Percentiles rank a stretch among this genome's conserved stretches.
Evolutionary conservation across 2,888 invertebrate genomes (phyloP).

Genomic region (Phaedon cochleariae): DNA sequence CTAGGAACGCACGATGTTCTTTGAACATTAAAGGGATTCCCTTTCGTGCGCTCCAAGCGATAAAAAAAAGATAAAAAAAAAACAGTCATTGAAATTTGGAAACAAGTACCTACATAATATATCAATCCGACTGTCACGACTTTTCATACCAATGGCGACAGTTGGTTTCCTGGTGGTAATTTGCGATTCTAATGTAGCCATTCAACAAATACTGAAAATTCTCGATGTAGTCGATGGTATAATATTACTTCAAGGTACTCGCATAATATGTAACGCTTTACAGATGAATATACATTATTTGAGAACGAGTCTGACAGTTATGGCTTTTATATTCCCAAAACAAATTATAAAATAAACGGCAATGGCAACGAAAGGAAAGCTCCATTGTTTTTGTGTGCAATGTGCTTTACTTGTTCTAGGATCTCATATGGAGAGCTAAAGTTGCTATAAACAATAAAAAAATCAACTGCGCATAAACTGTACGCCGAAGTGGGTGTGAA

Average conservation of each 20-base stretch:
- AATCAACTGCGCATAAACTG: slow-evolving; percentile 48
- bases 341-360: not conserved
- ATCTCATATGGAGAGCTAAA: slow-evolving; percentile 42
- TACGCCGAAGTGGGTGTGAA: slow-evolving; percentile 51
- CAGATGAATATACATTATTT: not conserved
- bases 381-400: slow-evolving; percentile 15
- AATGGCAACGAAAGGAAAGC: not conserved
- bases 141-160: not conserved
- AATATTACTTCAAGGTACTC: not conserved
- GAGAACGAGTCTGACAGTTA: slow-evolving; percentile 7
- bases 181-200: not conserved
- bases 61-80: no score
- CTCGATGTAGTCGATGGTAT: no score
- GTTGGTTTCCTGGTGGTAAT: not conserved
- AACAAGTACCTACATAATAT: not conserved
- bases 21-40: no score
- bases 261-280: not conserved
- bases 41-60: no score
- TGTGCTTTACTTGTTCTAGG: slow-evolving; percentile 40
- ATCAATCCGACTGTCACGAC: not conserved
- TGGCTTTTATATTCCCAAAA: slow-evolving; percentile 11
- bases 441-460: slow-evolving; percentile 57
- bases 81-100: no score
- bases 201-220: not conserved
- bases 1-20: no score